Conservation (phyloP, 2,888 invertebrate genomes). For the Andrena hattorfiana region DNA sequence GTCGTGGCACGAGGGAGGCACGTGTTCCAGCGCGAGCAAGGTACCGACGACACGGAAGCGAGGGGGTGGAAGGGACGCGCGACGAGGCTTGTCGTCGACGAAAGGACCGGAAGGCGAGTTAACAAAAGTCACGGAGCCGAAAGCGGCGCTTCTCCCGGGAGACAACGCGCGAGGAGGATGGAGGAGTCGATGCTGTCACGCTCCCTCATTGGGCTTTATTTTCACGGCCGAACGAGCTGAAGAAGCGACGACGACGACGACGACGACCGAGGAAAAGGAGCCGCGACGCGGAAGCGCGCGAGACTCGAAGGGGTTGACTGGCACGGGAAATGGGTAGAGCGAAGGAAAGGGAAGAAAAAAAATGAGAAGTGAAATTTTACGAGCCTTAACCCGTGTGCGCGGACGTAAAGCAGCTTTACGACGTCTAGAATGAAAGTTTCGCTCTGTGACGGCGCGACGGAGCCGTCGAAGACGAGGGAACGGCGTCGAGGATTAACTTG, state of each 20-base stretch:
- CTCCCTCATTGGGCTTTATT: conserved; percentile 42
- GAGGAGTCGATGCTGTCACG: not conserved
- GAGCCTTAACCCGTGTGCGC: conserved; percentile 46
- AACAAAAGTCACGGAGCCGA: conserved; percentile 37
- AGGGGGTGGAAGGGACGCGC: not conserved
- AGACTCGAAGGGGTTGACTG: not conserved
- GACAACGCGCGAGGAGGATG: conserved; percentile 12
- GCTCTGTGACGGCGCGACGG: conserved; percentile 48
- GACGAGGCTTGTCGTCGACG: not conserved
- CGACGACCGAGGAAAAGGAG: conserved; percentile 5
- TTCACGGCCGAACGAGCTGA: conserved; percentile 44
- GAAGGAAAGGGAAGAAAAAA: conserved; percentile 15
- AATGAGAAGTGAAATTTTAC: conserved; percentile 65
- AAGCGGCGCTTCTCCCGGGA: not conserved
- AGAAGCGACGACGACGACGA: conserved; percentile 15
- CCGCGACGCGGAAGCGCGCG: conserved; percentile 36
- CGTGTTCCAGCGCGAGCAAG: not conserved
- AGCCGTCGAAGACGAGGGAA: conserved; percentile 27
- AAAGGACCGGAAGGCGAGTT: not conserved
- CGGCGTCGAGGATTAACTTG: conserved; percentile 49
- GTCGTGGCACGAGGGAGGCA: not conserved
- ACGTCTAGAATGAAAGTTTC: conserved; percentile 76
- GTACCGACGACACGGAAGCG: not conserved
- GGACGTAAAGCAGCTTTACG: conserved; percentile 76
- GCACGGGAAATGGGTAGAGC: too few species aligned